These are phyloP conservation scores for Drosophila gunungcola DNA, from an alignment of 1,140 invertebrate species.

Conservation along the genomic window DNA sequence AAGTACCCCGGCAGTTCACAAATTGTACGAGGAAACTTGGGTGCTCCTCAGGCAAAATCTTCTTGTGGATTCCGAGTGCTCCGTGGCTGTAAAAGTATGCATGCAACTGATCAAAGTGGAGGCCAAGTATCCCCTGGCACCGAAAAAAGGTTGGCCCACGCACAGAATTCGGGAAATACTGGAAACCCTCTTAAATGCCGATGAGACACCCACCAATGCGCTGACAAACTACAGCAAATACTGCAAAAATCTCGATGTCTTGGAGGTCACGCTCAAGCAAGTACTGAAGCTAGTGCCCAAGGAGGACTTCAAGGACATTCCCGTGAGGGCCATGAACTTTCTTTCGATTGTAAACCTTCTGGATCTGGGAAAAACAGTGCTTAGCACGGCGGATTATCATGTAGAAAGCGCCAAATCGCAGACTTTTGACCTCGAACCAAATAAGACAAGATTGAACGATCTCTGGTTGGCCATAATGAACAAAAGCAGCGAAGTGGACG, in stretches of 20 bases:
- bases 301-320: constrained; percentile 27
- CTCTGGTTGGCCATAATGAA: constrained; percentile 90
- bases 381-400: constrained; percentile 40
- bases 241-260: constrained; percentile 87
- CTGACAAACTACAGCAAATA: constrained; percentile 88
- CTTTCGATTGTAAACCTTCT: constrained; percentile 88
- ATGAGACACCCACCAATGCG: constrained; percentile 64
- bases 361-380: constrained; percentile 54
- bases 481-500: constrained; percentile 87
- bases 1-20: constrained; percentile 1
- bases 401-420: constrained; percentile 9
- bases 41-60: constrained; percentile 14
- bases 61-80: constrained; percentile 18
- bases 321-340: constrained; percentile 87
- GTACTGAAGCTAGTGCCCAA: constrained; percentile 85
- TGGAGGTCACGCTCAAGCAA: constrained; percentile 87
- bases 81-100: constrained; percentile 86
- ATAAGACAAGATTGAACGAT: constrained; percentile 87
- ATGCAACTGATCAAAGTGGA: constrained; percentile 89
- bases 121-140: constrained; percentile 87
- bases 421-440: constrained; percentile 80
- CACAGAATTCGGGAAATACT: constrained; percentile 86
- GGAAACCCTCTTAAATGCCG: constrained; percentile 86
- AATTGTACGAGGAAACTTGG: constrained; percentile 51
- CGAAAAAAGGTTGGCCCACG: constrained; percentile 82